Conservation (phyloP, 2,113 vertebrate species). For the Elephas maximus region DNA sequence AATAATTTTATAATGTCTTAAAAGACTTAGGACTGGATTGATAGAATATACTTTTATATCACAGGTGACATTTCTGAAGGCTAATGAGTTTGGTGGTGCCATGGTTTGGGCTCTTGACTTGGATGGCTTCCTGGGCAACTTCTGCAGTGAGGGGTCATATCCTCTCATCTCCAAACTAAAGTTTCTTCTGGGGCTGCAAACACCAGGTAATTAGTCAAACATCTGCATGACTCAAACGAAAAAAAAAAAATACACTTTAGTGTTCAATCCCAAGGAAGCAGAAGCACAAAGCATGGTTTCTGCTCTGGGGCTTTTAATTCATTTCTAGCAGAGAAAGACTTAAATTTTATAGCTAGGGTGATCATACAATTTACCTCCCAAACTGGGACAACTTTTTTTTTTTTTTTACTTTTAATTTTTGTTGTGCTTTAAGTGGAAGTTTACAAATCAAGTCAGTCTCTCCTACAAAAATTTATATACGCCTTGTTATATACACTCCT, state of each 20-base stretch:
- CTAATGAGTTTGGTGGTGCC: slow-evolving; percentile 40
- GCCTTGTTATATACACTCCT: too few relatives aligned
- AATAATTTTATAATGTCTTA: background rate
- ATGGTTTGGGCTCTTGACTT: slow-evolving; percentile 90
- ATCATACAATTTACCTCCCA: background rate
- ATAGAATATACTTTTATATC: background rate
- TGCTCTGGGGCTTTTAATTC: background rate
- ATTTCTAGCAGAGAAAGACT: background rate
- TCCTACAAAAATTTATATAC: too few relatives aligned
- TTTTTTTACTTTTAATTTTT: too few relatives aligned
- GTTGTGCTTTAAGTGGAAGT: too few relatives aligned
- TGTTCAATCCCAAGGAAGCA: background rate
- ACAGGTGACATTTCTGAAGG: slow-evolving; percentile 54
- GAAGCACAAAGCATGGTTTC: background rate
- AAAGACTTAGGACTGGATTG: background rate
- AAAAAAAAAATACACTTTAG: background rate
- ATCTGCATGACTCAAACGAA: background rate
- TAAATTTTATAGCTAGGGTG: background rate
- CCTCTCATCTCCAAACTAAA: slow-evolving; percentile 89
- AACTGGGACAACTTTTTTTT: too few relatives aligned
- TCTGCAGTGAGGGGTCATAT: slow-evolving; percentile 86
- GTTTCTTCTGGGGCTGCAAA: slow-evolving; percentile 85
- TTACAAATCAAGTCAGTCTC: too few relatives aligned
- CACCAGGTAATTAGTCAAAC: background rate
- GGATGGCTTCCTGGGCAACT: slow-evolving; percentile 90